Conservation (phyloP, 2,888 invertebrate species). For the Marronus borbonicus region DNA sequence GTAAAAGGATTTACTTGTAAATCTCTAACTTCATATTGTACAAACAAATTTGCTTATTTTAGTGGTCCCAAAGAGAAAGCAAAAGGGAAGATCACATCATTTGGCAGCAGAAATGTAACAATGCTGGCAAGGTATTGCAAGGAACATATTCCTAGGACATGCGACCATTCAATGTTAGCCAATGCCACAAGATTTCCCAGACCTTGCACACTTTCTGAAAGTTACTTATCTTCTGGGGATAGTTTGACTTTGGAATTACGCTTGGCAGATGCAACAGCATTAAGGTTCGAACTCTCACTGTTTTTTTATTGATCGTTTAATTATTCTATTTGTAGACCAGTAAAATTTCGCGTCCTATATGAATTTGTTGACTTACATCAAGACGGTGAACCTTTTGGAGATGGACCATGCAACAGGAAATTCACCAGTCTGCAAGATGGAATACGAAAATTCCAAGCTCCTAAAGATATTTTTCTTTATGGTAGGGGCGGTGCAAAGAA, state of each 20-base stretch:
- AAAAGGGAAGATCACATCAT: conserved; percentile 62
- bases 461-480: conserved; percentile 87
- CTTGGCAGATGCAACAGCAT: conserved; percentile 86
- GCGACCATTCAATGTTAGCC: conserved; percentile 84
- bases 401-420: conserved; percentile 82
- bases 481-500: conserved; percentile 89
- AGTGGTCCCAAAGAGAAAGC: conserved; percentile 65
- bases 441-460: conserved; percentile 85
- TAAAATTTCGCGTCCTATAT: conserved; percentile 88
- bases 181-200: conserved; percentile 74
- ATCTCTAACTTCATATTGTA: neutral
- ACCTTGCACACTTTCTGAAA: conserved; percentile 84
- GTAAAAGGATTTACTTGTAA: conserved; percentile 57
- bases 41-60: conserved; percentile 49
- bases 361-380: conserved; percentile 92
- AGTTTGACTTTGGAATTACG: conserved; percentile 86
- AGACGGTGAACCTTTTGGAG: conserved; percentile 85
- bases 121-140: conserved; percentile 87
- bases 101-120: conserved; percentile 79
- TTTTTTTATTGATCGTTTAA: neutral
- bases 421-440: conserved; percentile 79
- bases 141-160: conserved; percentile 86
- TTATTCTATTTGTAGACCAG: conserved; percentile 75
- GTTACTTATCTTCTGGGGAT: conserved; percentile 87
- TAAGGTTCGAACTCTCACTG: conserved; percentile 74